Evolutionary conservation across 2,113 vertebrate species (phyloP).

Genomic region (Naja naja): DNA sequence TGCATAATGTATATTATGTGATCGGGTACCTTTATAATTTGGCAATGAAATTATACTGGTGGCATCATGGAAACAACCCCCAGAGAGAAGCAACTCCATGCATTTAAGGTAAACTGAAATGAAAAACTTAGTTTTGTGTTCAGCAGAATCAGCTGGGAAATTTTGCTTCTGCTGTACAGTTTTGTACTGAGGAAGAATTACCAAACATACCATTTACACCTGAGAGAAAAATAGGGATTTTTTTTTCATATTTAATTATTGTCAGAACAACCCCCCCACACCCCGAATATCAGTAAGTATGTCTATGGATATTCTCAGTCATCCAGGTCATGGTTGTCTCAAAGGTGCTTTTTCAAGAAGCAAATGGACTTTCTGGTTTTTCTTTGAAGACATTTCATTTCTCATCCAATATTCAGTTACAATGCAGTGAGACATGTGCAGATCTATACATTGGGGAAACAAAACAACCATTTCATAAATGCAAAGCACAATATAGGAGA

Average conservation of each 20-base stretch:
- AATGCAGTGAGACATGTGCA: too few relatives aligned
- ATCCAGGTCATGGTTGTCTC: too few relatives aligned
- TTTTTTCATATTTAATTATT: background rate
- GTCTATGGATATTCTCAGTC: background rate
- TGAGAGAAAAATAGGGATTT: background rate
- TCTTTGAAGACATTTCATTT: too few relatives aligned
- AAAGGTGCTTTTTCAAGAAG: too few relatives aligned
- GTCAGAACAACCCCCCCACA: background rate
- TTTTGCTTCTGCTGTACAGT: background rate
- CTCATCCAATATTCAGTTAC: too few relatives aligned
- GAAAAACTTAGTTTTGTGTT: background rate
- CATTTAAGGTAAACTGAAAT: background rate
- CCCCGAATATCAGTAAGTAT: background rate
- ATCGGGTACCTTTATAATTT: background rate
- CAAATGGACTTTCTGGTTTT: too few relatives aligned
- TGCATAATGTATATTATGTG: background rate
- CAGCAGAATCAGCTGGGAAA: background rate
- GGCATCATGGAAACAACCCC: background rate
- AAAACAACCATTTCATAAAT: too few relatives aligned
- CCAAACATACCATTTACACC: background rate
- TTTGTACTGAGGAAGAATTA: background rate
- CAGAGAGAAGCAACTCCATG: background rate
- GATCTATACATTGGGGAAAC: too few relatives aligned
- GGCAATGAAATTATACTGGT: background rate
- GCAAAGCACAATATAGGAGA: too few relatives aligned